Conservation (phyloP, 2,888 invertebrate species). For the Agonopterix heracliana region DNA sequence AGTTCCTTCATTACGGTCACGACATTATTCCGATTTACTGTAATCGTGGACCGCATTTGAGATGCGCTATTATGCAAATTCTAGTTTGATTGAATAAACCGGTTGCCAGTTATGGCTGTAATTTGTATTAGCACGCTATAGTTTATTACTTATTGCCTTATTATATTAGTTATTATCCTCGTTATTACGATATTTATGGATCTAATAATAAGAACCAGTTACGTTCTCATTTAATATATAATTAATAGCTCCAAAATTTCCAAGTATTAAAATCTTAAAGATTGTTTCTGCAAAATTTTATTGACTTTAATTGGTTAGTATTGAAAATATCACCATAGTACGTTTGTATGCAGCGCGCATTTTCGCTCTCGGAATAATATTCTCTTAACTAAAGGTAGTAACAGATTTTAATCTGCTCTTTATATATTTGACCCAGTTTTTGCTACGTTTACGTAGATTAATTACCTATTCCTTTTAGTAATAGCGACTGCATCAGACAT, state of each 20-base stretch:
- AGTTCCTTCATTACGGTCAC: constrained; percentile 18
- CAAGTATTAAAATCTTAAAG: background rate
- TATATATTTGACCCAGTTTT: constrained; percentile 45
- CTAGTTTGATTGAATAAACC: constrained; percentile 31
- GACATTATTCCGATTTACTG: constrained; percentile 31
- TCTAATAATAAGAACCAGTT: background rate
- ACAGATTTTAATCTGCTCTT: constrained; percentile 37
- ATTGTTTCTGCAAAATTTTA: no score
- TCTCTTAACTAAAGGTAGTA: constrained; percentile 21
- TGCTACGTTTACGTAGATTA: constrained; percentile 34
- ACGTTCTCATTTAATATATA: constrained; percentile 1
- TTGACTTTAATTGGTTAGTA: no score
- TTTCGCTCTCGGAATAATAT: no score
- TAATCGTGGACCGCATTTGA: constrained; percentile 29
- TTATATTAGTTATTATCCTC: background rate
- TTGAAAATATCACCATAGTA: no score
- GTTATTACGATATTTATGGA: background rate
- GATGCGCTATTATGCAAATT: constrained; percentile 37
- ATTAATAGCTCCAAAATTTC: background rate
- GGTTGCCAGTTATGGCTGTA: constrained; percentile 14
- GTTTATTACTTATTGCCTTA: background rate
- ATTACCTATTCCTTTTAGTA: constrained; percentile 45
- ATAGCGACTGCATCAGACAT: constrained; percentile 38
- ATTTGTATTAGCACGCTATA: constrained; percentile 1
- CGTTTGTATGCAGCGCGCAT: no score